Conservation (phyloP, 2,888 invertebrate genomes). For the Falcaria lacertinaria region DNA sequence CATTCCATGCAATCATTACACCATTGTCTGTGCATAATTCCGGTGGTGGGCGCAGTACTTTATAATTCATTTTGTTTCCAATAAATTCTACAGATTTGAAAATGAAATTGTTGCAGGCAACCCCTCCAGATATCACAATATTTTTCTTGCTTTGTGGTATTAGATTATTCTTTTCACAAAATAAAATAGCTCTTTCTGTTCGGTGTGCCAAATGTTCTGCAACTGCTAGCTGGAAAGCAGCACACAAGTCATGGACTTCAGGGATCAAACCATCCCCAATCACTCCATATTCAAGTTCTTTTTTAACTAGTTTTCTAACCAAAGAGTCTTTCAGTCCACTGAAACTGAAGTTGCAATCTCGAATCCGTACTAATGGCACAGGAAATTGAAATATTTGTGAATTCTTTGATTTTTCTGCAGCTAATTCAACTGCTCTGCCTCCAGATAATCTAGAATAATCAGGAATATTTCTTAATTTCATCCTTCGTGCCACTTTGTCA, state of each 20-base stretch:
- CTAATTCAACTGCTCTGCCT: slow-evolving; percentile 91
- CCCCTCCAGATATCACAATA: slow-evolving; percentile 95
- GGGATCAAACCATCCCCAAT: slow-evolving; percentile 86
- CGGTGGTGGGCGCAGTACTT: slow-evolving; percentile 87
- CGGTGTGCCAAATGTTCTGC: slow-evolving; percentile 90
- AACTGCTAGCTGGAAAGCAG: slow-evolving; percentile 87
- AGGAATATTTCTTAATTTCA: slow-evolving; percentile 89
- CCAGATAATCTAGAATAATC: slow-evolving; percentile 88
- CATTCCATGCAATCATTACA: slow-evolving; percentile 99
- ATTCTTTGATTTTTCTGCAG: slow-evolving; percentile 84
- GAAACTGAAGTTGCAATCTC: slow-evolving; percentile 95
- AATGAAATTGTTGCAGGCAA: slow-evolving; percentile 95
- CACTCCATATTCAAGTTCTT: slow-evolving; percentile 79
- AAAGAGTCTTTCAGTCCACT: slow-evolving; percentile 87
- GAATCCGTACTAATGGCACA: slow-evolving; percentile 80
- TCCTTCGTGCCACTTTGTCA: slow-evolving; percentile 93
- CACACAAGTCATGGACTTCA: slow-evolving; percentile 89
- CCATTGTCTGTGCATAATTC: slow-evolving; percentile 98
- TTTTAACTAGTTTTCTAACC: slow-evolving; percentile 68
- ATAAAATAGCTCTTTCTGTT: slow-evolving; percentile 91
- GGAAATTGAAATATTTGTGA: slow-evolving; percentile 83
- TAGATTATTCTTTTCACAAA: slow-evolving; percentile 79
- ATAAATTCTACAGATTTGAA: slow-evolving; percentile 83
- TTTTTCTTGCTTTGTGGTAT: slow-evolving; percentile 74
- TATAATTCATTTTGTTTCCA: slow-evolving; percentile 82